Base-by-base conservation (phyloP, 2,888 invertebrate species). In the Eupeodes latifasciatus region DNA sequence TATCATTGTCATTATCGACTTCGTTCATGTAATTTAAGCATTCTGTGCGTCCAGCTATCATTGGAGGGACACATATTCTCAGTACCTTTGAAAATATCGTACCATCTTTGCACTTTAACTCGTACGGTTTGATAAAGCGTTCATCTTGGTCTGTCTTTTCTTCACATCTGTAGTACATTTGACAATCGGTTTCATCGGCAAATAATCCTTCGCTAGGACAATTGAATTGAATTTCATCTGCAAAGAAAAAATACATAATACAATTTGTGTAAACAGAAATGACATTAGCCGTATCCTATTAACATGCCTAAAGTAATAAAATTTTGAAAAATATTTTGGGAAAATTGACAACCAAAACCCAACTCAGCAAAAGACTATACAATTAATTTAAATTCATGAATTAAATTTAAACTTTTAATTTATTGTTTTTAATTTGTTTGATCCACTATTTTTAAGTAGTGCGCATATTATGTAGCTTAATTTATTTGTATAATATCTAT, bases 131-230 rank as follows among this genome's bases (percentile, higher is more conserved):
- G 77, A 93, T 92, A 78, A 92, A 91, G 82, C 90, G 90, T 94
- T 61, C 94, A 94, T 81, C 94, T 94, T 81, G 95, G 94, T 91
- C 95, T 4, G 47, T 36, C 91, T 95, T 95, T 90, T 95, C 94
- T 19, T 96, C 95, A 90, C 97, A 97, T 91, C 97, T 95, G 92
- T 97, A 97, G 93, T 97, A 97, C 74, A 95, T 94, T 69, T 94
- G 94, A 91, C 97, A 97, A 91, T 97, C 95, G n/a, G 92, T 92
- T n/a, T 96, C 95, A 92, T 97, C 96, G 1, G 95, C 94, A 92
- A 96, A 95, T 89, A 96, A 96, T 34, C 97, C 97, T 93, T 96
- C 96, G 27, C 94, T 93, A 4, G 93, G 93, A 91, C 97, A 97
- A 47, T 93, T 91, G 89, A 96, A 95, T 34, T 55, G 19, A 34